Conservation (phyloP, 2,113 vertebrate species). For the Trichomycterus rosablanca region DNA sequence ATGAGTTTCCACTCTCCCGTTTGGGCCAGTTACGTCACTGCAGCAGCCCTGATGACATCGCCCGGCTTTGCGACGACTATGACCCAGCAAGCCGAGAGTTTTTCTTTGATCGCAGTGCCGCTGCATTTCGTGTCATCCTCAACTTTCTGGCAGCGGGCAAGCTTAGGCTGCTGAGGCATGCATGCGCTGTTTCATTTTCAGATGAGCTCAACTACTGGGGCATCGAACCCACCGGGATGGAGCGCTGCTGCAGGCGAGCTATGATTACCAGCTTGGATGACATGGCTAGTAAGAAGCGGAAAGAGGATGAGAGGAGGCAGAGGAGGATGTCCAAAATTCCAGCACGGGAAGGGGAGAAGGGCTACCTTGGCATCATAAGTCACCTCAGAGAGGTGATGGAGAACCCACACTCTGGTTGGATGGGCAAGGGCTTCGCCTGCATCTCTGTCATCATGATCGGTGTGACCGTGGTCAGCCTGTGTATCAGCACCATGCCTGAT, state of each 20-base stretch:
- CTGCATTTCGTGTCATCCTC: slow-evolving; percentile 81
- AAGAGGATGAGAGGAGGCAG: slow-evolving; percentile 69
- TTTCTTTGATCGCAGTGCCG: slow-evolving; percentile 91
- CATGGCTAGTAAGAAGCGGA: slow-evolving; percentile 65
- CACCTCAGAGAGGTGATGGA: slow-evolving; percentile 84
- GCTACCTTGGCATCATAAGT: slow-evolving; percentile 66
- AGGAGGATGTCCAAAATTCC: slow-evolving; percentile 50
- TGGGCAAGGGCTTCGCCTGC: slow-evolving; percentile 89
- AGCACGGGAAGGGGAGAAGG: slow-evolving; percentile 54
- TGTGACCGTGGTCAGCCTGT: slow-evolving; percentile 89
- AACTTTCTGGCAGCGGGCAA: slow-evolving; percentile 90
- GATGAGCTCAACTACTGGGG: slow-evolving; percentile 95
- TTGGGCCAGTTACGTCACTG: slow-evolving; percentile 81
- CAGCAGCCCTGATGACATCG: slow-evolving; percentile 78
- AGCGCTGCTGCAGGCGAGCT: slow-evolving; percentile 81
- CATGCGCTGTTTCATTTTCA: slow-evolving; percentile 85
- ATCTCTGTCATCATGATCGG: slow-evolving; percentile 88
- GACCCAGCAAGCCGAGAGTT: slow-evolving; percentile 82
- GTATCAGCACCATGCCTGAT: slow-evolving; percentile 94
- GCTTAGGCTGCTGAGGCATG: slow-evolving; percentile 80
- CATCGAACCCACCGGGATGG: slow-evolving; percentile 80
- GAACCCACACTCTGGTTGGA: slow-evolving; percentile 85
- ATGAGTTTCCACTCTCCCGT: slow-evolving; percentile 83
- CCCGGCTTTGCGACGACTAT: slow-evolving; percentile 86
- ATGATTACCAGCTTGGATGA: slow-evolving; percentile 78